Evolutionary conservation across 2,888 invertebrate genomes (phyloP).

Genomic region (Eilema griseolum): DNA sequence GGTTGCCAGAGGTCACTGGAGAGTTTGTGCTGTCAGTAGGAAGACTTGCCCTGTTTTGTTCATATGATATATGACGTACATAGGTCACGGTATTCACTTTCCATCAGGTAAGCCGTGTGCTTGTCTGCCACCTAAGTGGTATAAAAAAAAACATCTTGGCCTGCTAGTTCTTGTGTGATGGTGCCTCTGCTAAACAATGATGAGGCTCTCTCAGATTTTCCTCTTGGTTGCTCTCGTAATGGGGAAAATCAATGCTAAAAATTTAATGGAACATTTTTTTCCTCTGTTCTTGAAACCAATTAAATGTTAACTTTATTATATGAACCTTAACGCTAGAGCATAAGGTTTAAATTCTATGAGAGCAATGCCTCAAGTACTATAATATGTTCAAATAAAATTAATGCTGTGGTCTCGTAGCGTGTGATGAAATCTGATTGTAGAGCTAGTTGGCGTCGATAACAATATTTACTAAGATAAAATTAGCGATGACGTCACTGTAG

Average conservation of each 20-base stretch:
- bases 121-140: too few species aligned
- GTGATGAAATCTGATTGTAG: conserved; percentile 28
- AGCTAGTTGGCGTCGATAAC: conserved; percentile 34
- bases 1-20: too few species aligned
- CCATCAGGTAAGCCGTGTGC: too few species aligned
- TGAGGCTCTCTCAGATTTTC: too few species aligned
- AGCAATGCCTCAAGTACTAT: conserved; percentile 9
- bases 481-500: conserved; percentile 9
- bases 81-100: too few species aligned
- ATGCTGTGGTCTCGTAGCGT: conserved; percentile 4
- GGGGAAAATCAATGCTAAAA: neutral
- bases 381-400: conserved; percentile 12
- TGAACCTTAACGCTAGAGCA: neutral
- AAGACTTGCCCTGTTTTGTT: too few species aligned
- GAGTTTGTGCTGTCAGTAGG: too few species aligned
- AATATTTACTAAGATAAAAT: conserved; percentile 25
- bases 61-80: too few species aligned
- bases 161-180: too few species aligned
- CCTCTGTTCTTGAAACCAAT: neutral
- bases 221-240: too few species aligned
- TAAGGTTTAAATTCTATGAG: conserved; percentile 9
- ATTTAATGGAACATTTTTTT: neutral
- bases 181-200: too few species aligned
- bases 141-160: too few species aligned
- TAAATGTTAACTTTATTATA: neutral